A percentile compares a stretch with the other conserved stretches of the same genome.
phyloP scores from a whole-genome alignment of 1,140 invertebrate genomes.

The Rhyacophila brunnea region DNA sequence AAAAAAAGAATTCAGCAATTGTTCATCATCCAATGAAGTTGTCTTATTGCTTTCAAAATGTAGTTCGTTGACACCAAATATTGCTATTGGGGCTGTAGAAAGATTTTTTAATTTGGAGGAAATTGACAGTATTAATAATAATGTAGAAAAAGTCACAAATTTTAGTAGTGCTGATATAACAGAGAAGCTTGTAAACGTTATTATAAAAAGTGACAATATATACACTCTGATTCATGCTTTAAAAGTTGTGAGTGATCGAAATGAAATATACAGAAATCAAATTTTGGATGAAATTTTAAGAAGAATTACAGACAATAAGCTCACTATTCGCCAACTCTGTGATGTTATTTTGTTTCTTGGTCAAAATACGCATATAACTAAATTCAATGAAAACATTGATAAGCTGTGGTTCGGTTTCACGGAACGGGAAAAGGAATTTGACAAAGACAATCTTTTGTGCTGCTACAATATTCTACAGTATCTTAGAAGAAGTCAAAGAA shows the following conservation, averaged over 20 bases:
- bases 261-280: constrained; percentile 54
- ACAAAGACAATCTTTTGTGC: constrained; percentile 56
- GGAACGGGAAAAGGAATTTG: constrained; percentile 58
- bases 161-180: constrained; percentile 48
- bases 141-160: constrained; percentile 19
- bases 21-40: constrained; percentile 46
- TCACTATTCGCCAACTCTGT: constrained; percentile 63
- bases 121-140: constrained; percentile 6
- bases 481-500: constrained; percentile 60
- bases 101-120: constrained; percentile 50
- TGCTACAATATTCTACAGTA: constrained; percentile 59
- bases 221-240: constrained; percentile 49
- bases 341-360: constrained; percentile 53
- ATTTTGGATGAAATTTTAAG: constrained; percentile 63
- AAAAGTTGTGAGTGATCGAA: constrained; percentile 43
- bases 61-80: constrained; percentile 51
- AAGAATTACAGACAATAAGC: constrained; percentile 60
- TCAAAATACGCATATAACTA: constrained; percentile 45
- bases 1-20: constrained; percentile 49
- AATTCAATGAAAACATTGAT: constrained; percentile 57
- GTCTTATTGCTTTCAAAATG: constrained; percentile 50
- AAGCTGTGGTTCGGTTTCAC: constrained; percentile 69
- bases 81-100: constrained; percentile 51
- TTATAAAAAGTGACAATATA: constrained; percentile 50
- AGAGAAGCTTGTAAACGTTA: constrained; percentile 48